Base-by-base conservation (phyloP, 1,140 invertebrate genomes). In the Hermetia illucens region DNA sequence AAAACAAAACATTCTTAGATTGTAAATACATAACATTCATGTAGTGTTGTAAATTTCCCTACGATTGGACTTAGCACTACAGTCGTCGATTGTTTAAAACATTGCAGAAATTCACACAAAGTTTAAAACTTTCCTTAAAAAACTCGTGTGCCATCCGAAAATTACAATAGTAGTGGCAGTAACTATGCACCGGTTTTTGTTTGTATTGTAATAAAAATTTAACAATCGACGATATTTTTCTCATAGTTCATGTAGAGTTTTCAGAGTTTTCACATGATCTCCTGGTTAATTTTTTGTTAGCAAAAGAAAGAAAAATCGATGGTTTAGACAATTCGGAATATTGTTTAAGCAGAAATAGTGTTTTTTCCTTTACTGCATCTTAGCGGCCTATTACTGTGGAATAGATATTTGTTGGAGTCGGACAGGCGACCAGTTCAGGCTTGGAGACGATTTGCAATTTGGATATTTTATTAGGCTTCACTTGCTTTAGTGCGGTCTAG, bases 1-100 rank as follows among this genome's bases (percentile, higher is more conserved):
- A 43, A 42, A 44, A 54, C 41, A 50, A 50, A 32, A 32, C 44
- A 41, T 41, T 39, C n/a, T 13, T 29, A 29, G 16, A 29, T 29
- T 13, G 16, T 13, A 29, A 15, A 29, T 29, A 29, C 16, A 29
- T 29, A 13, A 29, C 16, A 29, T 29, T n/a, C n/a, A 27, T 9
- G 24, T 27, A 27, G 8, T 27, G 24, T 13, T 27, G 24, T 27
- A 27, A 8, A 27, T 27, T 27, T 27, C 24, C 13, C 24, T 27
- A 27, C 24, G 13, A 27, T 27, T 27, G 24, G 24, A 27, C 24
- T 27, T 27, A 9, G 8, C 24, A 27, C 24, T 27, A 13, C 24
- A 9, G 24, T 13, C 24, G 24, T 27, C 24, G 24, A 27, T 27
- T 27, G n/a, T n/a, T n/a, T n/a, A n/a, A n/a, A n/a, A n/a, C n/a